Conservation (phyloP, 2,888 invertebrate species). For the Hydroisotoma schaefferi region DNA sequence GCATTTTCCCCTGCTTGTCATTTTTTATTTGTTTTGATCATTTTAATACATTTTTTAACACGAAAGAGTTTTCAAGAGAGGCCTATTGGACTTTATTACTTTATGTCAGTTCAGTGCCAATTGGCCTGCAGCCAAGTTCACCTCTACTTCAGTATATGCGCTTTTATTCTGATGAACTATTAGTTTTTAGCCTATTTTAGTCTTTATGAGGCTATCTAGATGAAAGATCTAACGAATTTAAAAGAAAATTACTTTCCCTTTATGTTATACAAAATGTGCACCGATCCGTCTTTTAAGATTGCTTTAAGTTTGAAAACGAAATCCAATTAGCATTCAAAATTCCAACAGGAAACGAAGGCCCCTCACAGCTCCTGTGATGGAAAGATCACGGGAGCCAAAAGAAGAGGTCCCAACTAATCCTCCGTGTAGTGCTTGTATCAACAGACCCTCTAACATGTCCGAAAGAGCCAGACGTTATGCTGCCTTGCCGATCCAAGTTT, state of each 20-base stretch:
- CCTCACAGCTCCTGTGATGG: constrained; percentile 16
- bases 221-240: too few species aligned
- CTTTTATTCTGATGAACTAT: background rate
- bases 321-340: background rate
- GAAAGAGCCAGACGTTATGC: constrained; percentile 59
- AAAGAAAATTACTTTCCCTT: too few species aligned
- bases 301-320: too few species aligned
- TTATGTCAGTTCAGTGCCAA: background rate
- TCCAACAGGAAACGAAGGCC: constrained; percentile 40
- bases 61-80: background rate
- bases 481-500: constrained; percentile 82
- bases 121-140: background rate
- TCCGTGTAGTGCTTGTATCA: constrained; percentile 14
- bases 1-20: background rate
- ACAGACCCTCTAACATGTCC: constrained; percentile 46
- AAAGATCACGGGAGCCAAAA: constrained; percentile 31
- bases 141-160: too few species aligned
- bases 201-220: too few species aligned
- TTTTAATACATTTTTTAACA: too few species aligned
- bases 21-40: too few species aligned
- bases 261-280: too few species aligned
- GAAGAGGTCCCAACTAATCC: constrained; percentile 34
- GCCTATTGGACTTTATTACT: background rate
- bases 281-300: too few species aligned
- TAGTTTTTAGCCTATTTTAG: too few species aligned